Base-by-base conservation (phyloP, 2,113 vertebrate genomes). In the Elgaria multicarinata region DNA sequence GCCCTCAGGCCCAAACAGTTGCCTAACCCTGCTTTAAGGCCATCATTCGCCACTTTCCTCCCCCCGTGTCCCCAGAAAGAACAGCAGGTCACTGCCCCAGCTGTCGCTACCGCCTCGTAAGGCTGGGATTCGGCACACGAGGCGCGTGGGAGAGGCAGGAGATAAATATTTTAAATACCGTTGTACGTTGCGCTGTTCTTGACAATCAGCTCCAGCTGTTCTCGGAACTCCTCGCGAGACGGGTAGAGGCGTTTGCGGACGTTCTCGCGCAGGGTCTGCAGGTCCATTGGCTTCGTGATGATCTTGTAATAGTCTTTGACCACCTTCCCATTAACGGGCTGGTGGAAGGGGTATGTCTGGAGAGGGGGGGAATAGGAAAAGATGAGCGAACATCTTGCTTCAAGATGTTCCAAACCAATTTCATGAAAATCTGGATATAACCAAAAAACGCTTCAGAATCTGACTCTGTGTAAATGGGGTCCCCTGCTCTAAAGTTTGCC, bases 301-400 rank as follows among this genome's bases (percentile, higher is more conserved):
- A 99, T 99, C 96, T 99, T 99, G 24, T 99, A 99, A 94, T 99
- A 99, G 95, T 99, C 99, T 93, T 99, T 99, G 88, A 99, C 99
- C 75, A 99, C 98, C 94, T 99, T 99, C 67, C 98, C 98, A 83
- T 99, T 99, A 50, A 99, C 99, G 9, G 99, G 99, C 1, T 98
- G 99, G 92, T 99, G 99, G 86, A 99, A 99, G 2, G 99, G 99
- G 85, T 99, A 99, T 0, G 98, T 99, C 99, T 99, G 92, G 78
- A 55, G 18, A 55, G 39, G 78, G 58, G 18, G 62, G 39, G 91
- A 91, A 24, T 26, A 87, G 62, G 50, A n/a, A 44, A 9, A 75
- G n/a, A n/a, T n/a, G n/a, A n/a, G n/a, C n/a, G n/a, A n/a, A n/a
- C n/a, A n/a, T n/a, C n/a, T n/a, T n/a, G n/a, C n/a, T n/a, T n/a